Conservation (phyloP, 1,140 invertebrate genomes). For the Calephelis nemesis region DNA sequence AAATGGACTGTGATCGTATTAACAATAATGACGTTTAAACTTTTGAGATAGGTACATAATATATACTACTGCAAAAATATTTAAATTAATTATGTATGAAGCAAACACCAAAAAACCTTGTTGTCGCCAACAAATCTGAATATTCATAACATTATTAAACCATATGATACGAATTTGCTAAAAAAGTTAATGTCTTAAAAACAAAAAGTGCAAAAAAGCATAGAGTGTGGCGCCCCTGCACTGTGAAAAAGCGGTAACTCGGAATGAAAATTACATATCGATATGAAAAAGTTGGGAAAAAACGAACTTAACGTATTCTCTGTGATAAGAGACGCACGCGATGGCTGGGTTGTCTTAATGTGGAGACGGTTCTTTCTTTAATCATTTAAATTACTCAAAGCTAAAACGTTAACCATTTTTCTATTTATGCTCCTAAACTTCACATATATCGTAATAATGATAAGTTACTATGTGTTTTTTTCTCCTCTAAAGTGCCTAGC, state of each 20-base stretch:
- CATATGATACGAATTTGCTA: conserved; percentile 17
- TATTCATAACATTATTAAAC: conserved; percentile 10
- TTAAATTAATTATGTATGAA: not conserved
- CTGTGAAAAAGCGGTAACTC: conserved; percentile 51
- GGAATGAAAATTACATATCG: conserved; percentile 65
- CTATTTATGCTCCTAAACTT: too few relatives aligned
- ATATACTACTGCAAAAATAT: not conserved
- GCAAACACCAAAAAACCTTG: conserved; percentile 24
- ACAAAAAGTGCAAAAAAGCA: conserved; percentile 35
- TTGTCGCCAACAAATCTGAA: conserved; percentile 1
- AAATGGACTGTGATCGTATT: too few relatives aligned
- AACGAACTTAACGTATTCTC: conserved; percentile 52
- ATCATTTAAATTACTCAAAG: too few relatives aligned
- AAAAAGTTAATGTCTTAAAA: conserved; percentile 25
- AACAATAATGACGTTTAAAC: too few relatives aligned
- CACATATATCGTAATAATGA: too few relatives aligned
- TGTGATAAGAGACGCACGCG: conserved; percentile 57
- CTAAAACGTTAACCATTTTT: too few relatives aligned
- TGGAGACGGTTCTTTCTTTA: not conserved
- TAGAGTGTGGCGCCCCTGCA: conserved; percentile 49
- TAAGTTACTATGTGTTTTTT: too few relatives aligned
- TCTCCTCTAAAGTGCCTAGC: too few relatives aligned
- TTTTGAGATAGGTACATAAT: too few relatives aligned
- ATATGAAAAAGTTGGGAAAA: conserved; percentile 64
- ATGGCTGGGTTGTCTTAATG: conserved; percentile 20